These are phyloP conservation scores for Heliothis virescens DNA, from an alignment of 1,140 invertebrate species.

Conservation along the genomic window DNA sequence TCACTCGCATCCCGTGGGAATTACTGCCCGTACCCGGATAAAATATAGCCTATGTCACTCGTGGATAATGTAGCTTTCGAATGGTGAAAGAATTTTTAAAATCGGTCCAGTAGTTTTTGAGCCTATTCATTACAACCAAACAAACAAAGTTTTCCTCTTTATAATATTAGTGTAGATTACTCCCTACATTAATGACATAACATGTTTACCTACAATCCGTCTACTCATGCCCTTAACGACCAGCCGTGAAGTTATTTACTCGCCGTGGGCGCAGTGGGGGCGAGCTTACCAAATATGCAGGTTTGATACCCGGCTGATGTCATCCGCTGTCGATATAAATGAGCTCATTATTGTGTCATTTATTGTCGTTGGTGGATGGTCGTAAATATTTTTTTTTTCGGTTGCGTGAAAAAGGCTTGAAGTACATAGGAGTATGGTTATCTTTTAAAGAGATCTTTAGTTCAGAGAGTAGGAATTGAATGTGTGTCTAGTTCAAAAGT, in stretches of 20 bases:
- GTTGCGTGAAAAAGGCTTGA: neutral
- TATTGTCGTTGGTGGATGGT: slow-evolving; percentile 2
- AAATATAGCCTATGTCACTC: no score
- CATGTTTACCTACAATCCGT: slow-evolving; percentile 18
- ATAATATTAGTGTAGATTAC: no score
- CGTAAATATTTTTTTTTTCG: slow-evolving; percentile 19
- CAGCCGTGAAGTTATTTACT: slow-evolving; percentile 35
- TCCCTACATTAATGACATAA: neutral
- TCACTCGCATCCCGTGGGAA: no score
- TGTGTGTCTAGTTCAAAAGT: no score
- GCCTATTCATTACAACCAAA: no score
- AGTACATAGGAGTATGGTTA: neutral
- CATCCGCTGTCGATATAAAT: slow-evolving; percentile 45
- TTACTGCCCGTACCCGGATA: no score
- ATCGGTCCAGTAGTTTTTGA: no score
- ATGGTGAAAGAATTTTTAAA: no score
- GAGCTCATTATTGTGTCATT: slow-evolving; percentile 36
- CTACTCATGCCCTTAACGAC: slow-evolving; percentile 42
- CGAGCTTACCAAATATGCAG: slow-evolving; percentile 46
- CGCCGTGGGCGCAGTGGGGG: slow-evolving; percentile 51
- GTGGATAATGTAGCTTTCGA: no score
- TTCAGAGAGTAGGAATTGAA: no score
- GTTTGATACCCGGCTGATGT: slow-evolving; percentile 46
- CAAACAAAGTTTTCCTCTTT: no score
- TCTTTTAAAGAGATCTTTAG: no score